Conservation (phyloP, 2,797 vertebrate genomes). For the Alfaro cultratus region DNA sequence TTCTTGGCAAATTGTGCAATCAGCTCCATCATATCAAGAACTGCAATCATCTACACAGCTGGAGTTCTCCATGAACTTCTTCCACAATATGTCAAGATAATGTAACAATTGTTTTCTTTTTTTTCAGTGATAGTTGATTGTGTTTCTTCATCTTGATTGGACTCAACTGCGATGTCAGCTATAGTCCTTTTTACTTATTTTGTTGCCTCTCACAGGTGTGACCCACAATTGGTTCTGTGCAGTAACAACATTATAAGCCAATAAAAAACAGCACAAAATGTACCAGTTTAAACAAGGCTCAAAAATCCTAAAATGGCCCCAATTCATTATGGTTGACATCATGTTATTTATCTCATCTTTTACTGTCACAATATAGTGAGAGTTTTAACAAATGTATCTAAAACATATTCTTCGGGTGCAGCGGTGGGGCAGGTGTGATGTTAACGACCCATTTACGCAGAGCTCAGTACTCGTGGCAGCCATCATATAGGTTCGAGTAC, state of each 20-base stretch:
- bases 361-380: too few relatives aligned
- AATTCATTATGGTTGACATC: neutral
- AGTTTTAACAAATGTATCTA: too few relatives aligned
- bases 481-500: too few relatives aligned
- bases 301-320: neutral
- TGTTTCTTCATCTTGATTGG: slow-evolving; percentile 48
- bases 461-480: too few relatives aligned
- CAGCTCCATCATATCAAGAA: slow-evolving; percentile 58
- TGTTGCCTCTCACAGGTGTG: slow-evolving; percentile 12
- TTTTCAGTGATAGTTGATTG: slow-evolving; percentile 51
- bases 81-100: slow-evolving; percentile 48
- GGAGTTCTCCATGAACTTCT: slow-evolving; percentile 49
- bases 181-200: neutral
- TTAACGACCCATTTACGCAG: too few relatives aligned
- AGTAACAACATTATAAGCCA: neutral
- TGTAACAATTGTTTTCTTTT: slow-evolving; percentile 21
- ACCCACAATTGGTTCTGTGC: slow-evolving; percentile 22
- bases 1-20: slow-evolving; percentile 52
- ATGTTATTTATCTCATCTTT: neutral
- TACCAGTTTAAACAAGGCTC: neutral
- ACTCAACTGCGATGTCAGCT: slow-evolving; percentile 60
- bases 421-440: too few relatives aligned
- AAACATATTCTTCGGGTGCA: too few relatives aligned
- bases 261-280: neutral
- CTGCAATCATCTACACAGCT: slow-evolving; percentile 70